These are phyloP conservation scores for Pteropus alecto DNA, from an alignment of 2,113 vertebrate genomes.

Conservation along the genomic window DNA sequence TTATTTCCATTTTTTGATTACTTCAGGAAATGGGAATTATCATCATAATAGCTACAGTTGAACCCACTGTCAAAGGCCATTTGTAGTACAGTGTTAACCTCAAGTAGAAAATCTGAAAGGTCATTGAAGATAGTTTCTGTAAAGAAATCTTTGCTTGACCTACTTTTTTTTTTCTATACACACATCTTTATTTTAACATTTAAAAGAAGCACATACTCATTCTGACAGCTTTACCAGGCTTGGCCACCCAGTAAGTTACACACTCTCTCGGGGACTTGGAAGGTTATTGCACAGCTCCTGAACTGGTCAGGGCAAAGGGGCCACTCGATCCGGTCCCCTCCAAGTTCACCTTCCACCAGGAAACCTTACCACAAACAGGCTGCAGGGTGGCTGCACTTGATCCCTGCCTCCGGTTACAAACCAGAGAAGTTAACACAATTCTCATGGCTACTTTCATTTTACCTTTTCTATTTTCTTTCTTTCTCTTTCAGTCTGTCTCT, in stretches of 20 bases:
- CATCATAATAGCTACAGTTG: background rate
- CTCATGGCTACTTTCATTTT: slow-evolving; percentile 33
- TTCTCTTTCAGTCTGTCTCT: too few species aligned
- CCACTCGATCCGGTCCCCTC: background rate
- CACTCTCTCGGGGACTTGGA: slow-evolving; percentile 51
- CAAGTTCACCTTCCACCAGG: background rate
- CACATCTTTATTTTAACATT: slow-evolving; percentile 59
- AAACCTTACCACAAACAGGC: background rate
- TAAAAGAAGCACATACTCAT: slow-evolving; percentile 47
- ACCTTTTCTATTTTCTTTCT: too few species aligned
- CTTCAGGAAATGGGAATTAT: background rate
- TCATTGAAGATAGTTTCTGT: slow-evolving; percentile 45
- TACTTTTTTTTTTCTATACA: background rate
- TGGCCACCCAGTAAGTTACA: slow-evolving; percentile 76
- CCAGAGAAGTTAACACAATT: background rate
- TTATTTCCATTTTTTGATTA: background rate
- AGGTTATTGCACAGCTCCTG: slow-evolving; percentile 77
- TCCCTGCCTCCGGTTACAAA: background rate
- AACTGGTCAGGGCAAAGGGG: background rate
- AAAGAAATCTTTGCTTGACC: background rate
- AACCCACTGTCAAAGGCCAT: slow-evolving; percentile 52
- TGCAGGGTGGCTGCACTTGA: background rate
- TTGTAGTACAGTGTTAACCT: slow-evolving; percentile 58
- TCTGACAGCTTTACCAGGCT: slow-evolving; percentile 29
- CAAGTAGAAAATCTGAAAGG: slow-evolving; percentile 49